These are phyloP conservation scores for Melierax canorus DNA, from an alignment of 2,113 vertebrate genomes.

Conservation along the genomic window DNA sequence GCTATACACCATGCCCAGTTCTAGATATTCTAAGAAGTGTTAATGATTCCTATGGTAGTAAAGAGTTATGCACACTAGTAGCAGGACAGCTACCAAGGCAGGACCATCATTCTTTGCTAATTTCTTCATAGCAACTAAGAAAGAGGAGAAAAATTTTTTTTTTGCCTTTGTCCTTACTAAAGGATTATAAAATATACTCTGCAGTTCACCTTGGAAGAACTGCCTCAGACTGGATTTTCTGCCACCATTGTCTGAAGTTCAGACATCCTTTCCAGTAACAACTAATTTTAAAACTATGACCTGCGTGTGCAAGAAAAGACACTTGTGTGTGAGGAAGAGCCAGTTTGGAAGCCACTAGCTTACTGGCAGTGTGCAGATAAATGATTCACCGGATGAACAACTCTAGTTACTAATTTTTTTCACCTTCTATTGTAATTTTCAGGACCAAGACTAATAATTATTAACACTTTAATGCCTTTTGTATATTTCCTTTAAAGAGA, in stretches of 20 bases:
- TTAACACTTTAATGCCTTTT: background rate
- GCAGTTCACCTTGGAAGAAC: background rate
- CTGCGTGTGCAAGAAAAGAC: background rate
- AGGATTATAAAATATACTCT: background rate
- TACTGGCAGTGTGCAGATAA: background rate
- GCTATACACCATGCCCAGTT: background rate
- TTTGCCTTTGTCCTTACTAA: background rate
- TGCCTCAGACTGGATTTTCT: background rate
- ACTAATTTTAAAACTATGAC: constrained; percentile 27
- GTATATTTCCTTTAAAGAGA: background rate
- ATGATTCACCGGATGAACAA: constrained; percentile 7
- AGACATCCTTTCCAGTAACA: constrained; percentile 25
- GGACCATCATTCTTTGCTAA: background rate
- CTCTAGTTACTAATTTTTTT: background rate
- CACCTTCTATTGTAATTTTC: background rate
- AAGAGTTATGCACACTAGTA: background rate
- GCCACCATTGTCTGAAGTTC: constrained; percentile 13
- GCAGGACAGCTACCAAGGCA: background rate
- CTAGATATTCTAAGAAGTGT: background rate
- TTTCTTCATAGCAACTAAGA: background rate
- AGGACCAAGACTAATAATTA: background rate
- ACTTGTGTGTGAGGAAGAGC: background rate
- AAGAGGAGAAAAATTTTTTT: background rate
- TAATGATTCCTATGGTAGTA: background rate
- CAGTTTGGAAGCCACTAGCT: background rate